Base-by-base conservation (phyloP, 2,888 invertebrate genomes). In the Tipula vernalis region DNA sequence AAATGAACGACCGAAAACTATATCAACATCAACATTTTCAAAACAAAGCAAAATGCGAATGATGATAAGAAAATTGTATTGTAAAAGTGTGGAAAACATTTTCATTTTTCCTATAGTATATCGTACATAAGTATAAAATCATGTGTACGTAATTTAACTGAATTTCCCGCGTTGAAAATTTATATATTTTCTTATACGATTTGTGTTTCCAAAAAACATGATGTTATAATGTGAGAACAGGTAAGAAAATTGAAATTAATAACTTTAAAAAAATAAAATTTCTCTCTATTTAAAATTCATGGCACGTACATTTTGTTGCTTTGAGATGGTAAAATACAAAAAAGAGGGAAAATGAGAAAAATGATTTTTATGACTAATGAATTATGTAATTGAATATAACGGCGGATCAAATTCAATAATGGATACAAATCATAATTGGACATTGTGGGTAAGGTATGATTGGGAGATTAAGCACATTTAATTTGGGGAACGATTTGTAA, bases 131-230 rank as follows among this genome's bases (percentile, higher is more conserved):
- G 18, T 71, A 71, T 28, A 71, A 71, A 71, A 71, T 71, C 71
- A 71, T 71, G 71, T 71, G 71, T 71, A 71, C 71, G 71, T 71
- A 71, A 71, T 71, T 71, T 71, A 71, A 71, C 18, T 28, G 71
- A 71, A 71, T 71, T 71, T 71, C 71, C 71, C 71, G 71, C 71
- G 71, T 71, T 71, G 71, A 71, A 71, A 71, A 71, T 71, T 71
- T 71, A 71, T 28, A 71, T 71, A 8, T 57, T 57, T 57, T n/a
- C 51, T 15, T 57, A 57, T 57, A 57, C 51, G 51, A 57, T n/a
- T 57, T 57, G 51, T 15, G 15, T 15, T 71, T 8, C 18, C 57
- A 15, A 28, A n/a, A 71, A 71, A 71, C 28, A 28, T 71, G 28
- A 71, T 10, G 15, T 57, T 57, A 8, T 57, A 57, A 57, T 57